These are phyloP conservation scores for Portevinia maculata DNA, from an alignment of 2,888 invertebrate species.

Conservation along the genomic window DNA sequence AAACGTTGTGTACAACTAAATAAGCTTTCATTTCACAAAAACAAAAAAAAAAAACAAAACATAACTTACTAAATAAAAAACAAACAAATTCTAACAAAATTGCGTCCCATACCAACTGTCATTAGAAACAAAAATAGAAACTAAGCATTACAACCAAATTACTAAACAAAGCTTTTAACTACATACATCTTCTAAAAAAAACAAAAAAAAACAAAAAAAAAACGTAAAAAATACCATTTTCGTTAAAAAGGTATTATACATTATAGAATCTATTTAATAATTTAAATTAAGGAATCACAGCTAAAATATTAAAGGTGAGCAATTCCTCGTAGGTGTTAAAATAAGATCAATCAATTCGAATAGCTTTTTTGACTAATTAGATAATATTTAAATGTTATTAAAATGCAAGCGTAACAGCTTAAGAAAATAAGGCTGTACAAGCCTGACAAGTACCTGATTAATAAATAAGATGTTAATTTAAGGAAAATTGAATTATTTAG, in stretches of 20 bases:
- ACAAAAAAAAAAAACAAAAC: conserved; percentile 32
- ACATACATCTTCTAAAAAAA: conserved; percentile 47
- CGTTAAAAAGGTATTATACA: conserved; percentile 57
- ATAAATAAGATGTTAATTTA: conserved; percentile 57
- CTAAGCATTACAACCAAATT: conserved; percentile 66
- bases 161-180: conserved; percentile 38
- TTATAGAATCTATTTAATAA: conserved; percentile 46
- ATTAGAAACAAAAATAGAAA: conserved; percentile 9
- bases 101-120: conserved; percentile 65
- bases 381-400: conserved; percentile 38
- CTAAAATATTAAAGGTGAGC: conserved; percentile 45
- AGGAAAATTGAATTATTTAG: conserved; percentile 55
- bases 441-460: conserved; percentile 67
- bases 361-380: conserved; percentile 70
- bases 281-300: conserved; percentile 46
- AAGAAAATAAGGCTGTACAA: conserved; percentile 15
- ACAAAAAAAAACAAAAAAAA: conserved; percentile 20
- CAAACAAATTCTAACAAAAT: conserved; percentile 56
- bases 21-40: conserved; percentile 46
- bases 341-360: conserved; percentile 73
- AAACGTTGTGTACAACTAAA: conserved; percentile 33
- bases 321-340: conserved; percentile 68
- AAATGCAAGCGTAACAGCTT: conserved; percentile 13
- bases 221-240: conserved; percentile 41
- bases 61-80: conserved; percentile 14